Evolutionary conservation across 1,140 invertebrate species (phyloP).

Genomic region (Aporrectodea caliginosa): DNA sequence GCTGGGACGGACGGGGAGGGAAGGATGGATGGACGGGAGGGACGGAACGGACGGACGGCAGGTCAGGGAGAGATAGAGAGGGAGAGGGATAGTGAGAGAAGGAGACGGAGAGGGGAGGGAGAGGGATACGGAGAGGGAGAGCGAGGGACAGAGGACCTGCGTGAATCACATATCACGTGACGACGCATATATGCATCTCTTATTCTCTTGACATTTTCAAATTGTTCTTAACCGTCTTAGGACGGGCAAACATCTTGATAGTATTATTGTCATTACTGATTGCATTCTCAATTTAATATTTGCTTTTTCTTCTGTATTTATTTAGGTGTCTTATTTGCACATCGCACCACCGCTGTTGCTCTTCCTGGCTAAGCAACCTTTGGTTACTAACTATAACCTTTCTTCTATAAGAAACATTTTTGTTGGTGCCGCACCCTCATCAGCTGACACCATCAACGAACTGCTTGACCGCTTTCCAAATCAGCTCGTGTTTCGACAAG

Average conservation of each 20-base stretch:
- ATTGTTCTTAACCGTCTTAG: neutral
- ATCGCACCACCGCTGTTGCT: constrained; percentile 51
- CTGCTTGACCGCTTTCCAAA: neutral
- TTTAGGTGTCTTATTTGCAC: constrained; percentile 25
- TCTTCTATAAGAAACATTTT: constrained; percentile 59
- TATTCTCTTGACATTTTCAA: neutral
- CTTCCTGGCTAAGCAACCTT: constrained; percentile 51
- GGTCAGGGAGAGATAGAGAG: no score
- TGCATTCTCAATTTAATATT: neutral
- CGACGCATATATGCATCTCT: neutral
- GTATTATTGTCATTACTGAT: neutral
- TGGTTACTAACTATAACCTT: constrained; percentile 55
- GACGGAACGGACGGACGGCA: no score
- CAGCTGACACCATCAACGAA: constrained; percentile 58
- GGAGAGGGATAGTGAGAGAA: no score
- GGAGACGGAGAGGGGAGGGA: no score
- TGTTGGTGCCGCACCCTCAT: constrained; percentile 69
- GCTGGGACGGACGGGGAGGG: no score
- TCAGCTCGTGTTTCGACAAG: constrained; percentile 1
- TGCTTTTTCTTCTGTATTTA: neutral
- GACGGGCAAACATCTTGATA: neutral
- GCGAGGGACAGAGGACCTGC: no score
- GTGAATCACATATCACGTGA: neutral
- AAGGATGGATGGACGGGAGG: no score
- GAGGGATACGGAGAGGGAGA: no score